These are phyloP conservation scores for Anagrus nilaparvatae DNA, from an alignment of 1,140 invertebrate genomes.

Conservation along the genomic window DNA sequence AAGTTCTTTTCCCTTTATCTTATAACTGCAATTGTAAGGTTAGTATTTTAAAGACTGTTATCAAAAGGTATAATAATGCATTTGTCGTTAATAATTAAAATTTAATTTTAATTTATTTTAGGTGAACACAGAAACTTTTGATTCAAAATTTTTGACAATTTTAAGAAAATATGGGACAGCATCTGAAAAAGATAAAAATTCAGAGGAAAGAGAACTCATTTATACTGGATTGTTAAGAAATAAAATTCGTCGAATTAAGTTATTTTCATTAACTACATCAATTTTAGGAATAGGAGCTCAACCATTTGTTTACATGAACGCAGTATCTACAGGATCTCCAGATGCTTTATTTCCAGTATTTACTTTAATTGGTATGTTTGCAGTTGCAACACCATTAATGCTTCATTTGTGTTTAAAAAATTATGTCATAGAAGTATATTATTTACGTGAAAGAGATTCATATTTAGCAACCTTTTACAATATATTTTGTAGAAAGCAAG, in stretches of 20 bases:
- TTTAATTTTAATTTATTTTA: too few relatives aligned
- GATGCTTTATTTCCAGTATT: conserved; percentile 46
- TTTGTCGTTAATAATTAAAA: too few relatives aligned
- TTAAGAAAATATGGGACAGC: too few relatives aligned
- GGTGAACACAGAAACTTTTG: too few relatives aligned
- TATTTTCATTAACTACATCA: conserved; percentile 72
- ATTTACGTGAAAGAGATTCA: conserved; percentile 50
- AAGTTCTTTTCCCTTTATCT: too few relatives aligned
- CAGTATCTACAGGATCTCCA: conserved; percentile 43
- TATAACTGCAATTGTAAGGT: too few relatives aligned
- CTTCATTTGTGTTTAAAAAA: conserved; percentile 75
- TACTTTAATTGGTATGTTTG: conserved; percentile 63
- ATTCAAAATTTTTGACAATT: too few relatives aligned
- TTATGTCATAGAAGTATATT: conserved; percentile 71
- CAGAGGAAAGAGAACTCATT: conserved; percentile 30
- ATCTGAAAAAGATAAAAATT: background rate
- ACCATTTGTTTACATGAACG: conserved; percentile 58
- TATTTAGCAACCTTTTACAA: conserved; percentile 62
- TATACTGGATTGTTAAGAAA: conserved; percentile 56
- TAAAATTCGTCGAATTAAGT: conserved; percentile 63
- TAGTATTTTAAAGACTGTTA: too few relatives aligned
- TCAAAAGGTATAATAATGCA: too few relatives aligned
- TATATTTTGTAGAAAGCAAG: conserved; percentile 43
- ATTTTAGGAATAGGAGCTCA: conserved; percentile 56
- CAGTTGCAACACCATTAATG: conserved; percentile 71